Evolutionary conservation across 2,888 invertebrate genomes (phyloP), one percentile per base, ranked within the genome.

Genomic region (Aporophyla lueneburgensis): DNA sequence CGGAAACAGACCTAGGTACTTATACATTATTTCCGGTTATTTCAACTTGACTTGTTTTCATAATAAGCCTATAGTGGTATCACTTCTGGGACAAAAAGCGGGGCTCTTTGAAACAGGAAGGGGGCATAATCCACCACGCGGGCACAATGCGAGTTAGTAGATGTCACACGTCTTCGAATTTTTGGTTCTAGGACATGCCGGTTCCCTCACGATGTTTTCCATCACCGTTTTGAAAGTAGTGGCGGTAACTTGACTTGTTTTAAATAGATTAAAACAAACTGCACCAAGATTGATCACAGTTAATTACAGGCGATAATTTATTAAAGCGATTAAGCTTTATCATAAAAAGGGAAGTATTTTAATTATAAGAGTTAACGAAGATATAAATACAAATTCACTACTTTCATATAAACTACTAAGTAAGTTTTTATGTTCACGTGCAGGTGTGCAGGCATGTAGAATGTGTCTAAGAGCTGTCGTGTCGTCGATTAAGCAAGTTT

Each of bases 401-500:
- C 14, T 24, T 68, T 56, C 43, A 53, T 56, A 40, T 65, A 49
- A n/a, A 14, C n/a, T 6, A 40, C 7, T 40, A 46, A 12, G 43
- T 43, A 43, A 1, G 43, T 68, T 70, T 66, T 68, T 54, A 74
- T 51, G 49, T 59, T 51, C 51, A 76, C 68, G 56, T 56, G 68
- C 1, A 27, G 14, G 68, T 76, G 43, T 68, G 71, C 51, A 65
- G 56, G 10, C 56, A 33, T 27, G 40, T 51, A 49, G 19, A 67
- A 43, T n/a, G 24, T 53, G 40, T 58, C 56, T n/a, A 54, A 46
- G 56, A 62, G 46, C 21, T 69, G 54, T 51, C 51, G 66, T 46
- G 65, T 58, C 61, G n/a, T 53, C n/a, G 7, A 61, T 27, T n/a
- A 61, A 76, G 61, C 80, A 21, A 66, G 71, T 76, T 72, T 67